Evolutionary conservation across 2,113 vertebrate genomes (phyloP), one percentile per base, ranked within the genome.

Genomic region (Suricata suricatta): DNA sequence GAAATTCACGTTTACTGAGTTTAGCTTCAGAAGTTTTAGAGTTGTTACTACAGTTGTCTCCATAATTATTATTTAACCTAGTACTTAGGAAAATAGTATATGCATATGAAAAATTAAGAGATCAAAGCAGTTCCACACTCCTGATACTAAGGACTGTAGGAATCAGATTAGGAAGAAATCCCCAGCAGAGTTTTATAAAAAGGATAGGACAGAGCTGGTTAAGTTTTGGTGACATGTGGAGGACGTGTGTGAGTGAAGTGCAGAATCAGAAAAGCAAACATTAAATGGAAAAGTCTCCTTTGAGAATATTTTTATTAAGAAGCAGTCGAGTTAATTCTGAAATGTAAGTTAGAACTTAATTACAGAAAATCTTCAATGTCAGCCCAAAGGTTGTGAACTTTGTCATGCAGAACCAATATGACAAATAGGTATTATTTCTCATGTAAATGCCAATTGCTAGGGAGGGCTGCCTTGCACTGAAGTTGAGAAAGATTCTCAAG

Each of bases 111-210:
- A 97, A 86, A 21, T 89, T 90, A 69, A 88, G 81, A 72, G 68
- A 82, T 86, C 66, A 88, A 86, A 82, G 80, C 52, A 72, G 44
- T 47, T 44, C 41, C 16, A 33, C 52, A 54, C 31, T 76, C 16
- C 33, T 41, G 50, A 63, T 17, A 76, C 23, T 89, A 76, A 92
- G 44, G 35, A 80, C 33, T 33, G 5, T 16, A 96, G 63, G 50
- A 50, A 95, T 33, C 44, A 90, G 64, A 97, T 96, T 71, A 82
- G 47, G 54, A 95, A 88, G 69, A 96, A 96, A 89, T 16, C 8
- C 9, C 38, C 38, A 83, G 17, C 44, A 94, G 2, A 57, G 5
- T 87, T 87, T 83, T 19, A 35, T 64, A 27, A 74, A 88, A 81
- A 93, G 38, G 14, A 50, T 19, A 38, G 7, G 38, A 87, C 19